These are phyloP conservation scores for Drosophila sordidula DNA, from an alignment of 2,888 invertebrate genomes.

Conservation along the genomic window DNA sequence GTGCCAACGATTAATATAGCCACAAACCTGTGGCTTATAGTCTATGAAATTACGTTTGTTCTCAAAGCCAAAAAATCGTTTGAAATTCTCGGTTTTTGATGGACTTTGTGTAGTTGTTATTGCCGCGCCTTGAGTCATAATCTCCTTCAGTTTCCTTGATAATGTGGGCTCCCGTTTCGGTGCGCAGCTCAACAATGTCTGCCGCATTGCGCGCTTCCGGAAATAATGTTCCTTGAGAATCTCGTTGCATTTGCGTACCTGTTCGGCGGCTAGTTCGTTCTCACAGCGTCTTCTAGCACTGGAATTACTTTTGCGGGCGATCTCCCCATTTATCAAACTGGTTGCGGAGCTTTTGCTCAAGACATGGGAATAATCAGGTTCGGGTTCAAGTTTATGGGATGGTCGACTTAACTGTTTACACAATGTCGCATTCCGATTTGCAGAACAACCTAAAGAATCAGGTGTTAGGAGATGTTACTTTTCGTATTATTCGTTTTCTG, in stretches of 20 bases:
- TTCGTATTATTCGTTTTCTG: too few relatives aligned
- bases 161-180: conserved; percentile 1
- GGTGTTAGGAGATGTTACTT: too few relatives aligned
- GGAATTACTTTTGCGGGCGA: neutral
- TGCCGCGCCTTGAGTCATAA: conserved; percentile 14
- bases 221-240: conserved; percentile 33
- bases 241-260: conserved; percentile 25
- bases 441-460: neutral
- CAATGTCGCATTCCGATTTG: neutral
- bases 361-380: neutral
- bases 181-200: neutral
- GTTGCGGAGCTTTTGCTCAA: conserved; percentile 24
- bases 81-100: neutral
- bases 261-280: conserved; percentile 9
- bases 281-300: conserved; percentile 3
- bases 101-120: neutral
- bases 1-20: conserved; percentile 2
- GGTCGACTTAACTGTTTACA: conserved; percentile 1
- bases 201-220: conserved; percentile 3
- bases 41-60: neutral
- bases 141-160: conserved; percentile 18
- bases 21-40: conserved; percentile 1
- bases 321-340: neutral
- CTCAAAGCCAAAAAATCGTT: neutral
- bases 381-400: neutral